A percentile compares a stretch with the other conserved stretches of the same genome.
These are phyloP conservation scores for Discoglossus pictus DNA, from an alignment of 2,797 vertebrate genomes.

Conservation along the genomic window DNA sequence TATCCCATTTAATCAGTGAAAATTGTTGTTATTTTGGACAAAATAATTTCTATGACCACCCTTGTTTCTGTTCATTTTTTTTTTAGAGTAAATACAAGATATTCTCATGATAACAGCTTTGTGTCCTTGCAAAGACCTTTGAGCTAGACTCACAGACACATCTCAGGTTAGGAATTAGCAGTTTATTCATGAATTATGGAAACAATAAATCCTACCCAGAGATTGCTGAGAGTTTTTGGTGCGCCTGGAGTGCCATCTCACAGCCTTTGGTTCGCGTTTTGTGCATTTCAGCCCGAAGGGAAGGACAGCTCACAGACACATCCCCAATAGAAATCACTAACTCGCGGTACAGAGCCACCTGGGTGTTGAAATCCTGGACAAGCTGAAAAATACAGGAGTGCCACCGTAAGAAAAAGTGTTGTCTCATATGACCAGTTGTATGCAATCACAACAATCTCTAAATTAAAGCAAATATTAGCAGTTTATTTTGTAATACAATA, in stretches of 20 bases:
- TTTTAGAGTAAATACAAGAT: too few relatives aligned
- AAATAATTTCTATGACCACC: too few relatives aligned
- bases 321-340: constrained; percentile 97
- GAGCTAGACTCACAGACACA: constrained; percentile 26
- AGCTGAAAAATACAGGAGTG: constrained; percentile 77
- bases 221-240: constrained; percentile 92
- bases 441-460: too few relatives aligned
- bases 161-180: constrained; percentile 10
- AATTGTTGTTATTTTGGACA: too few relatives aligned
- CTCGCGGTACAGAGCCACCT: constrained; percentile 94
- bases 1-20: too few relatives aligned
- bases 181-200: constrained; percentile 22
- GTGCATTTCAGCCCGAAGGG: constrained; percentile 88
- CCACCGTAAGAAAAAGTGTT: constrained; percentile 42
- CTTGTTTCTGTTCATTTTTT: too few relatives aligned
- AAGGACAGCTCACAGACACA: constrained; percentile 85
- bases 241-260: constrained; percentile 90
- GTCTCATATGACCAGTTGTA: background rate
- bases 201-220: constrained; percentile 81
- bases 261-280: constrained; percentile 91
- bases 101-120: constrained; percentile 7
- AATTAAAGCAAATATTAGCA: too few relatives aligned
- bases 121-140: constrained; percentile 49
- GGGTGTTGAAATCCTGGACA: constrained; percentile 97
- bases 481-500: too few relatives aligned